A percentile compares a stretch with the other conserved stretches of the same genome.
phyloP scores from a whole-genome alignment of 2,113 vertebrate genomes.

The Psittacus erithacus region DNA sequence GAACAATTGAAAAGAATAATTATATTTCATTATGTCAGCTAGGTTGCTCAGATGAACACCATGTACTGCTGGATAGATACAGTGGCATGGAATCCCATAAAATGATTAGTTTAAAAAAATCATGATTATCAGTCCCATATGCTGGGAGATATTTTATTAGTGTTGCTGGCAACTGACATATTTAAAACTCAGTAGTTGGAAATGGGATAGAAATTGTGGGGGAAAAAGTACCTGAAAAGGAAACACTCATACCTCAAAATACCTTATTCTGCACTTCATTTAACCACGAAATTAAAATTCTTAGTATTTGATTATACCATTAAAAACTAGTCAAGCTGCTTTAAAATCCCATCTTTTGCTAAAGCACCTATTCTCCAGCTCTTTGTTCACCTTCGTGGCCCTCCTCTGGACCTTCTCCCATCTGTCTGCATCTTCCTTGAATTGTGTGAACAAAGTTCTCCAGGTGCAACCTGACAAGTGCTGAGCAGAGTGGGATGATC shows the following conservation, averaged over 20 bases:
- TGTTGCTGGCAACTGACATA: background rate
- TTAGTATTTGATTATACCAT: background rate
- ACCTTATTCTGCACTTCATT: background rate
- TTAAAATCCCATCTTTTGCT: background rate
- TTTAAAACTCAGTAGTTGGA: background rate
- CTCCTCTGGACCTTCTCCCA: background rate
- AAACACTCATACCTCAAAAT: background rate
- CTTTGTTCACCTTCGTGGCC: rapidly evolving
- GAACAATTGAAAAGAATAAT: constrained; percentile 68
- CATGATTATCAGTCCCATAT: background rate
- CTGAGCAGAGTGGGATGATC: too few relatives aligned
- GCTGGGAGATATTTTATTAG: constrained; percentile 14
- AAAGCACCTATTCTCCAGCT: background rate
- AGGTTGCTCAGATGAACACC: constrained; percentile 34
- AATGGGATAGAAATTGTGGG: background rate
- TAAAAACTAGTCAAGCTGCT: background rate
- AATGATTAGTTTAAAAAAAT: constrained; percentile 17
- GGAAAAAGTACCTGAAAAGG: background rate
- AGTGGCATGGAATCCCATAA: background rate
- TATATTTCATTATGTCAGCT: constrained; percentile 62
- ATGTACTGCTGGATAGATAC: constrained; percentile 5
- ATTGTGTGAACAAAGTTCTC: background rate
- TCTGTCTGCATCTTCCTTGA: background rate
- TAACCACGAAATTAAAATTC: background rate
- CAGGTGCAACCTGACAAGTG: background rate